Base-by-base conservation (phyloP, 2,113 vertebrate genomes). In the Chlamydotis undulata region DNA sequence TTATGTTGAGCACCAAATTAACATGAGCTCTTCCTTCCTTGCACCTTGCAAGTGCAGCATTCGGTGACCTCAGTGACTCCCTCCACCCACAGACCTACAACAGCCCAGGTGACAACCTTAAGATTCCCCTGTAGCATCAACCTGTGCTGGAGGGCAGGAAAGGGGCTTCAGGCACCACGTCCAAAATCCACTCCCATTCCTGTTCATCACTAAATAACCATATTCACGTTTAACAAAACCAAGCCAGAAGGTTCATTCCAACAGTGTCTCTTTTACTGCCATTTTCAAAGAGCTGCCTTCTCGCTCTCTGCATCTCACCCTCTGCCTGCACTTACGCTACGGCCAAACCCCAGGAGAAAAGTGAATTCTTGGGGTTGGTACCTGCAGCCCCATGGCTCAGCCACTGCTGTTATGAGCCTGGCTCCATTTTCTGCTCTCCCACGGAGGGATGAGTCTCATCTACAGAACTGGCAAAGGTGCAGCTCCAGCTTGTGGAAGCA, bases 371-470 rank as follows among this genome's bases (percentile, higher is more conserved):
- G 39, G 43, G 15, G 55, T 3, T 4, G 9, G 1, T 25, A 31
- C 16, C 69, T 37, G 18, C 4, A 23, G 28, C 19, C 12, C 28
- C 4, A 2, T 3, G 14, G 49, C 11, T 65, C 78, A 61, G 56
- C 17, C 25, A 35, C 47, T 82, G 65, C 53, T 6, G 2, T 29
- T 64, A 61, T 29, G 10, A 88, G 29, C 64, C 39, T 24, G 26
- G 49, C 70, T 82, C 55, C 69, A 35, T 39, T 63, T 53, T 45
- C 47, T 60, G 13, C 77, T 81, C 14, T 19, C 14, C 14, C 1
- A 0, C 0, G 1, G 52, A 85, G 15, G 43, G 28, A 28, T 57
- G 6, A 61, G 21, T 31, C 13, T 80, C 47, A 81, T 45, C 67
- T 69, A 53, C 26, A 70, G 71, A 49, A 55, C 69, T 75, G 81